Percentiles rank a stretch among this genome's conserved stretches.
phyloP scores from a whole-genome alignment of 2,113 vertebrate genomes.

The Bubalus kerabau region DNA sequence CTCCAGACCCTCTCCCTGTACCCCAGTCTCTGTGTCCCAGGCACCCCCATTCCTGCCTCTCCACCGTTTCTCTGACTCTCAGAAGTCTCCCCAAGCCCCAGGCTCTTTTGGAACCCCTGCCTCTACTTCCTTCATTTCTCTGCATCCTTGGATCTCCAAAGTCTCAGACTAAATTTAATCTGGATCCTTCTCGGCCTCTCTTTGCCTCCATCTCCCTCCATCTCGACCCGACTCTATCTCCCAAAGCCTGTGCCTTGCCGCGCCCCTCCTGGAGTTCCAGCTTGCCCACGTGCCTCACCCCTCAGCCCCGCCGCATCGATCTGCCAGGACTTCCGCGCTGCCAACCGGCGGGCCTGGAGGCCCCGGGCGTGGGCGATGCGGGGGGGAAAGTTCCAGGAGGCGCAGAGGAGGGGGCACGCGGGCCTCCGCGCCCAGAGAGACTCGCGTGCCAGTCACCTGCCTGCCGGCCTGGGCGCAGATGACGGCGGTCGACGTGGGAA shows the following conservation, averaged over 20 bases:
- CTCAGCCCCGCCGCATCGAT: background rate
- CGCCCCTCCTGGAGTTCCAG: background rate
- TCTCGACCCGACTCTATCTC: background rate
- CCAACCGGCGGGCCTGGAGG: background rate
- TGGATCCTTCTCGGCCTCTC: background rate
- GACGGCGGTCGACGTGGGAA: constrained; percentile 81
- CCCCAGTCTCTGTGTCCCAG: background rate
- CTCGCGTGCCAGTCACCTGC: constrained; percentile 93
- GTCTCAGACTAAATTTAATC: background rate
- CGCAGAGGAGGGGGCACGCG: background rate
- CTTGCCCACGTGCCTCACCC: background rate
- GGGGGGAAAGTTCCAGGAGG: background rate
- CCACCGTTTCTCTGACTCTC: too few species aligned
- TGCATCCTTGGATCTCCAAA: background rate
- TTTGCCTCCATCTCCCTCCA: background rate
- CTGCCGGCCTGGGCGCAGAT: constrained; percentile 82
- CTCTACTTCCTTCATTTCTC: background rate
- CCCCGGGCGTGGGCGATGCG: rapidly evolving
- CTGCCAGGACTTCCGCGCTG: background rate
- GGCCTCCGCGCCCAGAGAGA: constrained; percentile 74
- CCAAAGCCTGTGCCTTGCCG: background rate
- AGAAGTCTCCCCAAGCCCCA: background rate
- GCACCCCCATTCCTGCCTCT: background rate
- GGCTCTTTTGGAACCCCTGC: background rate
- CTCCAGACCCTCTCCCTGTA: rapidly evolving